Evolutionary conservation across 1,140 invertebrate genomes (phyloP).

Genomic region (Scaptodrosophila lebanonensis): DNA sequence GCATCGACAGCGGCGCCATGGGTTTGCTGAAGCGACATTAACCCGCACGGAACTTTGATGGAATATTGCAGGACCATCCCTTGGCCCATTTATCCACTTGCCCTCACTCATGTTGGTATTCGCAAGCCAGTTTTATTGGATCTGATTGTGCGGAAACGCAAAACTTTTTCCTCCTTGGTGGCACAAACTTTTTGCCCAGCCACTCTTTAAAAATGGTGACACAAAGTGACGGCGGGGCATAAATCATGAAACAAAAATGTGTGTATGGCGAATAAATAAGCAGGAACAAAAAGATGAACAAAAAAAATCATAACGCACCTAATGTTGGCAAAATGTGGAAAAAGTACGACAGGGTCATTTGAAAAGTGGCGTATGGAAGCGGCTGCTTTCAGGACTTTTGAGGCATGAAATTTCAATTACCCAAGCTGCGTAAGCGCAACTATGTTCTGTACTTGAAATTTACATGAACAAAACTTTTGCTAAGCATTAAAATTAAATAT

Average conservation of each 20-base stretch:
- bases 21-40: slow-evolving; percentile 49
- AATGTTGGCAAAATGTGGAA: slow-evolving; percentile 27
- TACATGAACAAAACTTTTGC: no score
- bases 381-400: no score
- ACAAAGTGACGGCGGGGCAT: slow-evolving; percentile 54
- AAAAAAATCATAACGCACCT: slow-evolving; percentile 63
- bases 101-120: no score
- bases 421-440: no score
- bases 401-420: slow-evolving; percentile 41
- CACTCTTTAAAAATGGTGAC: slow-evolving; percentile 51
- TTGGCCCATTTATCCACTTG: no score
- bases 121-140: slow-evolving; percentile 70
- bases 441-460: slow-evolving; percentile 24
- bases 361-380: background rate
- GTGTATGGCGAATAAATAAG: background rate
- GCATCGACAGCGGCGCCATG: no score
- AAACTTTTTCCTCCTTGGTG: slow-evolving; percentile 48
- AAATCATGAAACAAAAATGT: slow-evolving; percentile 57
- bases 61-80: slow-evolving; percentile 41
- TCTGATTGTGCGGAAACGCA: slow-evolving; percentile 72
- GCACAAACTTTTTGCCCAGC: slow-evolving; percentile 42
- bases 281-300: slow-evolving; percentile 17
- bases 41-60: slow-evolving; percentile 55
- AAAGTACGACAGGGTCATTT: background rate
- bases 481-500: no score